These are phyloP conservation scores for Actias luna DNA, from an alignment of 2,888 invertebrate species.

Conservation along the genomic window DNA sequence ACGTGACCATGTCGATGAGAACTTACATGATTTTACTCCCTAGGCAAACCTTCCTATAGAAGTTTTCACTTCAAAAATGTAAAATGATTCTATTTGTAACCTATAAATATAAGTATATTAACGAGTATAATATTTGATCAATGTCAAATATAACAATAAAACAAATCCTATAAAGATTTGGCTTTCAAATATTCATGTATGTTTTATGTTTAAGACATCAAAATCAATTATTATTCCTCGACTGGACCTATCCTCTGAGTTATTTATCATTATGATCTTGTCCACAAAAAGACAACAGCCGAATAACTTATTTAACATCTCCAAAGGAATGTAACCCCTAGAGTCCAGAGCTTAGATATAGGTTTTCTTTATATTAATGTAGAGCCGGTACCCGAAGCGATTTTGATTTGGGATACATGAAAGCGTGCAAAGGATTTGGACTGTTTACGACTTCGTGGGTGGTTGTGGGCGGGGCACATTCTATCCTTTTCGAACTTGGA, in stretches of 20 bases:
- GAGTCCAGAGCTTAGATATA: constrained; percentile 37
- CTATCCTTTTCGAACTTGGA: constrained; percentile 47
- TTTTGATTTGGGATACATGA: constrained; percentile 81
- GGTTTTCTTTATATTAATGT: constrained; percentile 43
- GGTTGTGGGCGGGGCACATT: constrained; percentile 76
- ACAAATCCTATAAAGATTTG: constrained; percentile 10
- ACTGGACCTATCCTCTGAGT: constrained; percentile 73
- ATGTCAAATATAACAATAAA: constrained; percentile 12
- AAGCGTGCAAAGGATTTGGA: constrained; percentile 81
- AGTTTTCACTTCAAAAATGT: not conserved
- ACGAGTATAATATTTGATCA: not conserved
- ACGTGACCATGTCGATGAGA: no score
- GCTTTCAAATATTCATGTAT: constrained; percentile 50
- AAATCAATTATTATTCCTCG: constrained; percentile 76
- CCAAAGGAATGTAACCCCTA: constrained; percentile 57
- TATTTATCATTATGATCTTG: constrained; percentile 80
- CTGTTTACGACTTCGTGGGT: constrained; percentile 81
- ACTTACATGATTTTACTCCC: no score
- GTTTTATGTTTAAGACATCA: constrained; percentile 79
- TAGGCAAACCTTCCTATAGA: no score
- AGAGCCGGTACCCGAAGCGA: constrained; percentile 67
- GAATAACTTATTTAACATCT: constrained; percentile 74
- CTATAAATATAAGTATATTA: not conserved
- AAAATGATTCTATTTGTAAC: not conserved
- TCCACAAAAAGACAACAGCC: constrained; percentile 74